A percentile compares a stretch with the other conserved stretches of the same genome.
phyloP scores from a whole-genome alignment of 2,113 vertebrate genomes.

The Scopus umbretta region DNA sequence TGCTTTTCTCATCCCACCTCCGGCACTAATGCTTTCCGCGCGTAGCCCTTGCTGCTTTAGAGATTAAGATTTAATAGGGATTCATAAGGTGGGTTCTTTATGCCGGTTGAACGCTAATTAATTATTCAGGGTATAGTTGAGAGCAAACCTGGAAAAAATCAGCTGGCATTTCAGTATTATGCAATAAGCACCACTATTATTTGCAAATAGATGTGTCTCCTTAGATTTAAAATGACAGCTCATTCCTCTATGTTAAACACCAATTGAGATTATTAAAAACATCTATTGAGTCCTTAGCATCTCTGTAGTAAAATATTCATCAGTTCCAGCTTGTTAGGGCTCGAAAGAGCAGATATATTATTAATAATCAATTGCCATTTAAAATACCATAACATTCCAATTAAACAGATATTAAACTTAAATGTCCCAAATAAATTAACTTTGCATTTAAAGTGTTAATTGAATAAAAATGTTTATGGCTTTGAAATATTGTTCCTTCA shows the following conservation, averaged over 20 bases:
- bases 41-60: rapidly evolving
- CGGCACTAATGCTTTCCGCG: not conserved
- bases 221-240: not conserved
- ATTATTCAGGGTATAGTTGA: not conserved
- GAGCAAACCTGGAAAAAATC: not conserved
- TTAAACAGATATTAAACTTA: not conserved
- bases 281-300: not conserved
- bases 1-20: not conserved
- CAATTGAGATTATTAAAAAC: not conserved
- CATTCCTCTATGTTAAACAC: not conserved
- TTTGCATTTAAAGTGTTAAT: not conserved
- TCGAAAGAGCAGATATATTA: not conserved
- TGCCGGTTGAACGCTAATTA: not conserved
- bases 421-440: not conserved
- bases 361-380: slow-evolving; percentile 18
- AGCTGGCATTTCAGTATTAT: not conserved
- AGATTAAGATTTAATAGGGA: not conserved
- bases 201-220: not conserved
- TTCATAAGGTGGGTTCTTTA: not conserved
- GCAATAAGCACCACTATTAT: not conserved
- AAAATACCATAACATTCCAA: not conserved
- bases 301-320: not conserved
- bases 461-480: not conserved
- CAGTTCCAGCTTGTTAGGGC: not conserved
- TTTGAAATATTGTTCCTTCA: not conserved